phyloP scores from a whole-genome alignment of 2,888 invertebrate genomes.

The Mechanitis messenoides region DNA sequence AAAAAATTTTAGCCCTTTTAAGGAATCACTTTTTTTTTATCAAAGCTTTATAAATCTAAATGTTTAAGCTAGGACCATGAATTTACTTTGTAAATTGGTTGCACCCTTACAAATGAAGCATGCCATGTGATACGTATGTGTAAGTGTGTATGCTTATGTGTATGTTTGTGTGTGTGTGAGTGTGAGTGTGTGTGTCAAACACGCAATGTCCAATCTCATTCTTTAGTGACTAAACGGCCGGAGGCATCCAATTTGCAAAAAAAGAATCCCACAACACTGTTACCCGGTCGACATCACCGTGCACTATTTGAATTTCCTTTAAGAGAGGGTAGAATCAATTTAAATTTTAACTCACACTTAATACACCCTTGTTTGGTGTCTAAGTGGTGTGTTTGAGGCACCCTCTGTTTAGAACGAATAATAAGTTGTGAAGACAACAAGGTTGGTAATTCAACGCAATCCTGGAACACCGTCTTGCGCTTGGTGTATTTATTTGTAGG shows the following conservation, averaged over 20 bases:
- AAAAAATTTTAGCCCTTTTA: too few relatives aligned
- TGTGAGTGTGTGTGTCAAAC: slow-evolving; percentile 42
- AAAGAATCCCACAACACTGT: slow-evolving; percentile 71
- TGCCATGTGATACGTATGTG: slow-evolving; percentile 20
- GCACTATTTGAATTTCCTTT: slow-evolving; percentile 73
- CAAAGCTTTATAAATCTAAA: too few relatives aligned
- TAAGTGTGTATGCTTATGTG: slow-evolving; percentile 36
- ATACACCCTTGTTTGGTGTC: slow-evolving; percentile 77
- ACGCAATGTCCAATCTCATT: slow-evolving; percentile 41
- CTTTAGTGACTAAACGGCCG: slow-evolving; percentile 63
- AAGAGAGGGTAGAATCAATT: slow-evolving; percentile 73
- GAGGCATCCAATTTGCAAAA: slow-evolving; percentile 74
- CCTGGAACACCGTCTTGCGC: slow-evolving; percentile 24
- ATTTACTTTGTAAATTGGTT: slow-evolving; percentile 11
- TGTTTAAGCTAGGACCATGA: background rate
- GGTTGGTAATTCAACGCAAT: slow-evolving; percentile 45
- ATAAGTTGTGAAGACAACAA: slow-evolving; percentile 71
- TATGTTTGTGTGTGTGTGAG: slow-evolving; percentile 32
- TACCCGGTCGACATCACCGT: slow-evolving; percentile 70
- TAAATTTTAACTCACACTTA: slow-evolving; percentile 77
- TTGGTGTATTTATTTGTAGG: slow-evolving; percentile 29
- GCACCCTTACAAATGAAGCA: slow-evolving; percentile 58
- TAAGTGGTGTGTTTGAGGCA: slow-evolving; percentile 75
- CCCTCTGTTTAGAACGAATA: slow-evolving; percentile 71
- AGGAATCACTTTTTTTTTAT: too few relatives aligned